Base-by-base conservation (phyloP, 2,113 vertebrate species). In the Nansenia antarctica region DNA sequence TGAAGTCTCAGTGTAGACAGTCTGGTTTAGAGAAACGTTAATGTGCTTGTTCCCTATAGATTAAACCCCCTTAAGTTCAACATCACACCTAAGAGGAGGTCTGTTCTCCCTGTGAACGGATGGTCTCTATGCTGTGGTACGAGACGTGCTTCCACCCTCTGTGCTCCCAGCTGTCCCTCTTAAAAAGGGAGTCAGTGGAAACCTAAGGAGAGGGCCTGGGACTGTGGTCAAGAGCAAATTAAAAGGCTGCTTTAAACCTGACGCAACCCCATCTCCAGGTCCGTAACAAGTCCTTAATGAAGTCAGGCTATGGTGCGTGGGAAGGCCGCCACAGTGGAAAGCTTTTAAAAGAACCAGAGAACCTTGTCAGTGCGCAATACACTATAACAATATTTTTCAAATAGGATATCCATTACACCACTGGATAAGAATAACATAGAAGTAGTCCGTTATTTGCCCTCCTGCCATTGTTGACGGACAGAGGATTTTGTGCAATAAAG, bases 311-410 rank as follows among this genome's bases (percentile, higher is more conserved):
- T 54, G 72, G 55, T 76, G 78, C n/a, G 82, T 82, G 79, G 87
- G 86, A 85, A 82, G 87, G 70, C 74, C 31, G 80, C 45, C 70
- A 69, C 77, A 67, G 78, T 75, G 77, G 73, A 88, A 81, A 79
- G 59, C 49, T 78, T 81, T 82, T 81, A 82, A 84, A 86, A 83
- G 77, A 85, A 82, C 18, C 74, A 84, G 75, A 83, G 65, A 71
- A 69, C 76, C 64, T 61, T 74, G 76, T 82, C 73, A 72, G 72
- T 63, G 69, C 72, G 74, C 74, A 37, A 65, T 74, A 68, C 72
- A 72, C 81, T 87, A 83, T 87, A 72, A 89, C 86, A 90, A 88
- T 84, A 87, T 87, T 86, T 81, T 59, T 72, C 52, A 79, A 82
- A 31, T 34, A 62, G 79, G 73, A 82, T 77, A 82, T 81, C 81